Percentiles rank a stretch among this genome's conserved stretches.
phyloP scores from a whole-genome alignment of 2,113 vertebrate genomes.

The Thymallus thymallus region DNA sequence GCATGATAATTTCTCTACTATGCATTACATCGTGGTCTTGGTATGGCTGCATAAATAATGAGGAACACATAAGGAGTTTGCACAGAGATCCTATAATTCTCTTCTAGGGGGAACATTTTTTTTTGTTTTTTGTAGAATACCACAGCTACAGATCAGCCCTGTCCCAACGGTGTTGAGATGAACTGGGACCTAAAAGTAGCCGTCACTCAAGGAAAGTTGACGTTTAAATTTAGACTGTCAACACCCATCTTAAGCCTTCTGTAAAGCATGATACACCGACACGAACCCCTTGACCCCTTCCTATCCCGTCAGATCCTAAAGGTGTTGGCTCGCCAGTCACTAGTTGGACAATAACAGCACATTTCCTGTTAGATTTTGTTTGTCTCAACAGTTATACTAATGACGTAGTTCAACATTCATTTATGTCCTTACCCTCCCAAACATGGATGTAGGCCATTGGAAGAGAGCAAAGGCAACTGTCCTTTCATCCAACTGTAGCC shows the following conservation, averaged over 20 bases:
- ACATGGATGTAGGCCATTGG: conserved; percentile 10
- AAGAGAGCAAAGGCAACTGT: conserved; percentile 12
- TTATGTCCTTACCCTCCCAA: background rate
- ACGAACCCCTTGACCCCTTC: no score
- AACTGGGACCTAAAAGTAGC: background rate
- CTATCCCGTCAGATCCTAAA: background rate
- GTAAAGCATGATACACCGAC: no score
- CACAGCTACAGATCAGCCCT: background rate
- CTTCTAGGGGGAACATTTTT: no score
- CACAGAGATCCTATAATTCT: background rate
- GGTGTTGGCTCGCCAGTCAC: background rate
- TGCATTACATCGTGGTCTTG: background rate
- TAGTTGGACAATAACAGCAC: conserved; percentile 9
- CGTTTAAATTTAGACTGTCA: no score
- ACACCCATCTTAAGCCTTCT: no score
- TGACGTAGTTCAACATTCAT: conserved; percentile 1
- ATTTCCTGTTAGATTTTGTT: conserved; percentile 19
- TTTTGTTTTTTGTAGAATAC: background rate
- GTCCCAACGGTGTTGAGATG: background rate
- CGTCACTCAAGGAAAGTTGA: background rate
- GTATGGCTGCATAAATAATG: background rate
- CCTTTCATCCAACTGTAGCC: conserved; percentile 4
- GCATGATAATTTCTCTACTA: background rate
- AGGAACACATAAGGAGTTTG: background rate
- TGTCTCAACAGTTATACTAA: background rate